phyloP scores from a whole-genome alignment of 2,113 vertebrate species.

The Leucosticte australis region DNA sequence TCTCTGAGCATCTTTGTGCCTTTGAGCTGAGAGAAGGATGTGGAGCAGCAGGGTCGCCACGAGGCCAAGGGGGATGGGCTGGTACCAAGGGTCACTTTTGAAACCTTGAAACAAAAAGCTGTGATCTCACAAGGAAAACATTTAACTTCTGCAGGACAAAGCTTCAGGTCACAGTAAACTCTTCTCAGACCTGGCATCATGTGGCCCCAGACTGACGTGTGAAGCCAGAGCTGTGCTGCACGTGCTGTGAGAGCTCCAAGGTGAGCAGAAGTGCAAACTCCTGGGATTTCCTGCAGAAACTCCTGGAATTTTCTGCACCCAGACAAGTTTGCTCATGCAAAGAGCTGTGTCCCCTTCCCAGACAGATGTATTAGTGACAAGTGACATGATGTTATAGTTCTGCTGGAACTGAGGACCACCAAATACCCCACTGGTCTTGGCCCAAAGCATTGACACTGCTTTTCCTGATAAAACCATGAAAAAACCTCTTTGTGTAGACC shows the following conservation, averaged over 20 bases:
- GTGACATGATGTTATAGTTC: not conserved
- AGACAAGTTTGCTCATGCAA: not conserved
- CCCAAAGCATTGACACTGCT: not conserved
- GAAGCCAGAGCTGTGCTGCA: not conserved
- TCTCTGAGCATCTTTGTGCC: not conserved
- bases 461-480: not conserved
- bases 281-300: not conserved
- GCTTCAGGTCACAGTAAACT: not conserved
- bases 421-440: not conserved
- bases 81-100: not conserved
- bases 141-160: not conserved
- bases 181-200: not conserved
- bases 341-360: not conserved
- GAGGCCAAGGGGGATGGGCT: not conserved
- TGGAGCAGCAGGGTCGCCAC: not conserved
- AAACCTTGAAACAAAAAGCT: not conserved
- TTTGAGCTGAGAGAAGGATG: not conserved
- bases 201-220: fast-evolving
- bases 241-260: not conserved
- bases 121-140: not conserved
- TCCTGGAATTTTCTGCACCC: not conserved
- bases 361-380: not conserved
- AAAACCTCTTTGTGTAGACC: not conserved
- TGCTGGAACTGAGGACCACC: not conserved
- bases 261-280: not conserved